phyloP scores from a whole-genome alignment of 2,797 vertebrate species.

The Karalla daura region DNA sequence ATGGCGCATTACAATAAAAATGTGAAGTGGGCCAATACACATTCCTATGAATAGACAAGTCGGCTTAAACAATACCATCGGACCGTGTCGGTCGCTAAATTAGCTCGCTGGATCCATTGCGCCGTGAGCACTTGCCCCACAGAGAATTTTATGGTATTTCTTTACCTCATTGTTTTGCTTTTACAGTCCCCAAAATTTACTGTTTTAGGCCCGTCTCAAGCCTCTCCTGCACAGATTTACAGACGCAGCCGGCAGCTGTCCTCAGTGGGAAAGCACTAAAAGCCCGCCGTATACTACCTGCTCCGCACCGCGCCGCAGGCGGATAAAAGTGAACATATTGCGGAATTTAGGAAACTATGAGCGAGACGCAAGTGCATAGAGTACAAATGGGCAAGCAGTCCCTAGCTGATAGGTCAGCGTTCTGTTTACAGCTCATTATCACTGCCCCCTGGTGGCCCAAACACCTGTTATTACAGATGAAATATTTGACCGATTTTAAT shows the following conservation, averaged over 20 bases:
- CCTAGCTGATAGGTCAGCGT: background rate
- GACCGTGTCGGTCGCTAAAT: background rate
- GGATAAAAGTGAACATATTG: background rate
- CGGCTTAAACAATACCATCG: background rate
- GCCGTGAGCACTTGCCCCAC: background rate
- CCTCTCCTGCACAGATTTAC: background rate
- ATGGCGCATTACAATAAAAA: background rate
- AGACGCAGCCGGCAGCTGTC: background rate
- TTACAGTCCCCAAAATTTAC: background rate
- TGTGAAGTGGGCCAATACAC: background rate
- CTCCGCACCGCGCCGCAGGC: background rate
- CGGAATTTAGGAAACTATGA: background rate
- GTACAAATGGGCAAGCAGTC: background rate
- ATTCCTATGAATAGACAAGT: background rate
- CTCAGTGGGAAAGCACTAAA: background rate
- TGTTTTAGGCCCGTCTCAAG: background rate
- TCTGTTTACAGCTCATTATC: background rate
- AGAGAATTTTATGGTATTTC: background rate
- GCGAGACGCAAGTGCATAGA: no score
- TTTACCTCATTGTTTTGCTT: background rate
- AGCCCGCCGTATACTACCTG: background rate
- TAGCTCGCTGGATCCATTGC: background rate
- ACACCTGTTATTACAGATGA: background rate
- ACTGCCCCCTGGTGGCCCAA: background rate
- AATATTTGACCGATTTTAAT: background rate